phyloP scores from a whole-genome alignment of 1,140 invertebrate genomes.

The Orchestia grillus region DNA sequence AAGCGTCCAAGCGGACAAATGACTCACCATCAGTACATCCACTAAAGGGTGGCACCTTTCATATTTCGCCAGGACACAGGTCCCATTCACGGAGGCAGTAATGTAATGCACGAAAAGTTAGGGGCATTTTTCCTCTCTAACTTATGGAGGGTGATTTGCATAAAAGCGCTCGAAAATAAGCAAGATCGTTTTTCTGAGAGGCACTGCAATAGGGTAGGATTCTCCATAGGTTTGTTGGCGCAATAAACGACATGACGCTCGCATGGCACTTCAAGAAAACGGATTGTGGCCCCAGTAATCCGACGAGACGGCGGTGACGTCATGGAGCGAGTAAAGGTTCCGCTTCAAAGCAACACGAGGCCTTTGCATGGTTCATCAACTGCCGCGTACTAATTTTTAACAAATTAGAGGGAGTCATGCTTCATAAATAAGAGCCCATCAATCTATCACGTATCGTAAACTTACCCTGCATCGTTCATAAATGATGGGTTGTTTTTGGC shows the following conservation, averaged over 20 bases:
- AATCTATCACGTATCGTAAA: not conserved
- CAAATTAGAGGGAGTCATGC: not conserved
- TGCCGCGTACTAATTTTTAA: not conserved
- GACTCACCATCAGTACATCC: slow-evolving; percentile 62
- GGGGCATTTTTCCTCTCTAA: slow-evolving; percentile 51
- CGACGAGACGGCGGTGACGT: not conserved
- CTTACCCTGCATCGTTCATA: not conserved
- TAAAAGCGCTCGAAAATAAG: slow-evolving; percentile 55
- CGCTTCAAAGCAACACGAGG: not conserved
- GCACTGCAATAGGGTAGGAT: slow-evolving; percentile 51
- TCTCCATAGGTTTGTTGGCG: slow-evolving; percentile 50
- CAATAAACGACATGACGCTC: slow-evolving; percentile 35
- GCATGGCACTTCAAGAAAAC: slow-evolving; percentile 50
- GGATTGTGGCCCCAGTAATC: not conserved
- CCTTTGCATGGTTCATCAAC: not conserved
- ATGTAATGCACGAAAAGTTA: slow-evolving; percentile 64
- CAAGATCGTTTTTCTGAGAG: slow-evolving; percentile 50
- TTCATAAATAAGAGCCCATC: not conserved
- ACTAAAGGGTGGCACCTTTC: slow-evolving; percentile 65
- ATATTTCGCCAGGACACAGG: slow-evolving; percentile 64
- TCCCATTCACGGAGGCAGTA: slow-evolving; percentile 63
- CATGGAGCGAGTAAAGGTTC: not conserved
- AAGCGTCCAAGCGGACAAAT: slow-evolving; percentile 62
- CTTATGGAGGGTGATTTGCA: slow-evolving; percentile 52
- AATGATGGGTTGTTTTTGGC: not conserved